A percentile compares a stretch with the other conserved stretches of the same genome.
Conservation (phyloP, 2,113 vertebrate genomes). For the Stegastes partitus region DNA sequence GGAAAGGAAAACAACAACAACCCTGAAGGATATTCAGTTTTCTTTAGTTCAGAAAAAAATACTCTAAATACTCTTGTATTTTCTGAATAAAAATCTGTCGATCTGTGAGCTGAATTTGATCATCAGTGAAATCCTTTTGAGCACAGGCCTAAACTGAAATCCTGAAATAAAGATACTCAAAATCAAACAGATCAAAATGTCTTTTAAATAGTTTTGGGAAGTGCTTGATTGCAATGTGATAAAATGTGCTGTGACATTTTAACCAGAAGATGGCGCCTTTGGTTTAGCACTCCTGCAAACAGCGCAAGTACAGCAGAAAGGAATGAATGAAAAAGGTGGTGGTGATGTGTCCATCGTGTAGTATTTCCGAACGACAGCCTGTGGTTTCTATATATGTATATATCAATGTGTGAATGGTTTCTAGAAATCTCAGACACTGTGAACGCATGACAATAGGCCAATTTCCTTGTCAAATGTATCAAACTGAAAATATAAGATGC, state of each 20-base stretch:
- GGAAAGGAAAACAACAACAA: too few relatives aligned
- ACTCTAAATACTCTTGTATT: too few relatives aligned
- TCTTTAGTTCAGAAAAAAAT: too few relatives aligned
- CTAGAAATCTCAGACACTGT: not conserved
- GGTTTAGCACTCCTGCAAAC: constrained; percentile 7
- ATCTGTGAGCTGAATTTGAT: too few relatives aligned
- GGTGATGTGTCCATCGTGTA: not conserved
- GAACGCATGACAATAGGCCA: not conserved
- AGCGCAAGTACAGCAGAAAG: not conserved
- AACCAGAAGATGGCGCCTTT: constrained; percentile 80
- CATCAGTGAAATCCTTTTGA: too few relatives aligned
- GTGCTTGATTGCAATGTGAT: not conserved
- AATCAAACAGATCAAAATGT: too few relatives aligned
- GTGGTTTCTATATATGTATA: not conserved
- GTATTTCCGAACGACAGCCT: not conserved
- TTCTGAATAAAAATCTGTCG: too few relatives aligned
- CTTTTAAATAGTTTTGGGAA: too few relatives aligned
- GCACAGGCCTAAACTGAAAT: too few relatives aligned
- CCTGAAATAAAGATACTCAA: too few relatives aligned
- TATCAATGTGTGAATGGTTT: not conserved
- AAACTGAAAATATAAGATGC: not conserved
- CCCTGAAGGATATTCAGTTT: too few relatives aligned
- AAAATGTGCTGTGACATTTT: constrained; percentile 28
- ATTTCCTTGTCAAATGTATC: not conserved
- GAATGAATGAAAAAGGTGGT: not conserved